Percentiles rank a stretch among this genome's conserved stretches.
Conservation (phyloP, 2,113 vertebrate species). For the Nibea albiflora region DNA sequence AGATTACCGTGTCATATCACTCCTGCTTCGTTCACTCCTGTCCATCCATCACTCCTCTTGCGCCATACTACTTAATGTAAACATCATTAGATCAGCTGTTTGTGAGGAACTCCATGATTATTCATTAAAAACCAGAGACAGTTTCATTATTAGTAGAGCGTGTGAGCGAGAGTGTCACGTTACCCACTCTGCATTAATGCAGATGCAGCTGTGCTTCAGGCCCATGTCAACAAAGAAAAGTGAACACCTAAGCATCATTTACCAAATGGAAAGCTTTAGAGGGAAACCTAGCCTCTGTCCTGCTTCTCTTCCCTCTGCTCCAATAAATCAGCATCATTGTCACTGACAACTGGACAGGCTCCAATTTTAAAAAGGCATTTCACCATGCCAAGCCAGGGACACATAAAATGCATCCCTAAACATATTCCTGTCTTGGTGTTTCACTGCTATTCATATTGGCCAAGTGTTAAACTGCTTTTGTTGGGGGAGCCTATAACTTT, state of each 20-base stretch:
- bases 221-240: constrained; percentile 48
- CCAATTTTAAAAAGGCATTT: constrained; percentile 66
- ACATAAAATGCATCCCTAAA: constrained; percentile 53
- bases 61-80: neutral
- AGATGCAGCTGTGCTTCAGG: constrained; percentile 37
- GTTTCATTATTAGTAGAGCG: constrained; percentile 32
- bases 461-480: constrained; percentile 62
- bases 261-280: constrained; percentile 68
- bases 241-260: constrained; percentile 68
- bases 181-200: constrained; percentile 36
- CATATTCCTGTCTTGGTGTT: constrained; percentile 52
- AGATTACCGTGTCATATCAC: neutral
- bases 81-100: neutral
- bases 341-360: constrained; percentile 68
- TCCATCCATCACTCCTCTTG: neutral
- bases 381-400: constrained; percentile 47
- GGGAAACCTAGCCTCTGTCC: constrained; percentile 48
- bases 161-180: neutral
- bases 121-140: constrained; percentile 2
- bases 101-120: constrained; percentile 18
- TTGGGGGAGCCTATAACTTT: constrained; percentile 53
- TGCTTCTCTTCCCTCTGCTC: constrained; percentile 38
- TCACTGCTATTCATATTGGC: constrained; percentile 52
- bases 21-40: neutral
- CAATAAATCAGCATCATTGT: constrained; percentile 68